phyloP scores from a whole-genome alignment of 2,888 invertebrate species.

The Netelia virgata region DNA sequence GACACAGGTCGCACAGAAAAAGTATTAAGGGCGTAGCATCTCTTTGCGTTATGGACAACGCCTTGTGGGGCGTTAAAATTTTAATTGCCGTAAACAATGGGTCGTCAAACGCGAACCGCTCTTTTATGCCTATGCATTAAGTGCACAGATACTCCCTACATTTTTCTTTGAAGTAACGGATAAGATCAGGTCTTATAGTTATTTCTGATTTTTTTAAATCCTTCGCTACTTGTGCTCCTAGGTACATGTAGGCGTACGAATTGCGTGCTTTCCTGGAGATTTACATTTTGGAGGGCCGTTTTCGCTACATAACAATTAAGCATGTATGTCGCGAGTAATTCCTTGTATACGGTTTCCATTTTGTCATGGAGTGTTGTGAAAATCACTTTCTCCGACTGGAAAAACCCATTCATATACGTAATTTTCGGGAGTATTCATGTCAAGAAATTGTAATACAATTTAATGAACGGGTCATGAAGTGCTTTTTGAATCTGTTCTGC shows the following conservation, averaged over 20 bases:
- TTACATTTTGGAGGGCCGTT: conserved; percentile 52
- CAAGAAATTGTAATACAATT: conserved; percentile 67
- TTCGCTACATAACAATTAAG: conserved; percentile 57
- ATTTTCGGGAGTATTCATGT: conserved; percentile 56
- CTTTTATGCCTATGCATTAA: too few relatives aligned
- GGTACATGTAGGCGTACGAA: conserved; percentile 26
- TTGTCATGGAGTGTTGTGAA: conserved; percentile 46
- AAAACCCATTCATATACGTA: too few relatives aligned
- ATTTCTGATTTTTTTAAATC: conserved; percentile 52
- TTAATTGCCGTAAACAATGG: too few relatives aligned
- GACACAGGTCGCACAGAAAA: background rate
- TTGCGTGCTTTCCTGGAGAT: conserved; percentile 54
- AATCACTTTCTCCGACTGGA: conserved; percentile 38
- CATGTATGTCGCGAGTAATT: conserved; percentile 67
- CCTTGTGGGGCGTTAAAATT: too few relatives aligned
- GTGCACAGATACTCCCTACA: too few relatives aligned
- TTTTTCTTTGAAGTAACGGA: too few relatives aligned
- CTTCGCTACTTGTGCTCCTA: conserved; percentile 61
- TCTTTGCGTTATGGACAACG: conserved; percentile 5
- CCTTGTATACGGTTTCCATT: conserved; percentile 58
- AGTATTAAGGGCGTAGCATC: background rate
- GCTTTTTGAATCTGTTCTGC: conserved; percentile 40
- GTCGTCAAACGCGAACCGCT: too few relatives aligned
- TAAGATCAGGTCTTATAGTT: too few relatives aligned
- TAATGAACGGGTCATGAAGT: conserved; percentile 68